phyloP scores from a whole-genome alignment of 92 coral and sea anemone species.

The Actinostola sp. region DNA sequence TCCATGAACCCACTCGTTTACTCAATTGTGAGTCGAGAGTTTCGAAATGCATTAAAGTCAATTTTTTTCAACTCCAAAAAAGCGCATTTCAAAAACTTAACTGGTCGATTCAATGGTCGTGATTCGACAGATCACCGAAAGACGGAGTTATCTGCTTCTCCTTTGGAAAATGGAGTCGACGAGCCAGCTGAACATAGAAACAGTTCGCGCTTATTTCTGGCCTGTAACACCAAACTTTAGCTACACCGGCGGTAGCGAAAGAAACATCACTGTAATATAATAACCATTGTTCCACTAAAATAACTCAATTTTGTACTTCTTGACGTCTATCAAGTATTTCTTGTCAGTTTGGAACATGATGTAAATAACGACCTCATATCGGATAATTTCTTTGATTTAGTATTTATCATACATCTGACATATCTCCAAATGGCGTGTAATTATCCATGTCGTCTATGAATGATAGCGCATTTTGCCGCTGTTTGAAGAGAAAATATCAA shows the following conservation, averaged over 20 bases:
- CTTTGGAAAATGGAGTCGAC: slow-evolving; percentile 3
- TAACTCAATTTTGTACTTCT: too few relatives aligned
- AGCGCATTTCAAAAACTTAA: slow-evolving; percentile 1
- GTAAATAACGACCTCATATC: too few relatives aligned
- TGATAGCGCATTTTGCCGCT: too few relatives aligned
- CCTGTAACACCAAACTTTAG: slow-evolving; percentile 10
- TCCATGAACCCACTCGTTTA: slow-evolving; percentile 33
- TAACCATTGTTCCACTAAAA: too few relatives aligned
- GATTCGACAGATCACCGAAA: slow-evolving; percentile 15
- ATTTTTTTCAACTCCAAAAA: slow-evolving; percentile 5
- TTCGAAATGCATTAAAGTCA: slow-evolving; percentile 33
- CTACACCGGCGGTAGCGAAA: too few relatives aligned
- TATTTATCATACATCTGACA: too few relatives aligned
- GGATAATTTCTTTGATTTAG: too few relatives aligned
- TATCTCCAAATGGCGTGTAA: too few relatives aligned
- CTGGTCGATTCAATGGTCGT: slow-evolving; percentile 10
- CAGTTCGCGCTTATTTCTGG: background rate
- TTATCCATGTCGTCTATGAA: too few relatives aligned
- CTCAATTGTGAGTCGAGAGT: slow-evolving; percentile 35
- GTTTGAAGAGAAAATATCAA: too few relatives aligned
- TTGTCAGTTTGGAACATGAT: too few relatives aligned
- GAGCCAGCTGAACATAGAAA: background rate
- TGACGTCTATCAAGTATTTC: too few relatives aligned
- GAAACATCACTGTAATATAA: background rate
- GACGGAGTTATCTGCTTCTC: slow-evolving; percentile 6